A percentile compares a stretch with the other conserved stretches of the same genome.
Conservation (phyloP, 2,888 invertebrate genomes). For the Epinotia demarniana region DNA sequence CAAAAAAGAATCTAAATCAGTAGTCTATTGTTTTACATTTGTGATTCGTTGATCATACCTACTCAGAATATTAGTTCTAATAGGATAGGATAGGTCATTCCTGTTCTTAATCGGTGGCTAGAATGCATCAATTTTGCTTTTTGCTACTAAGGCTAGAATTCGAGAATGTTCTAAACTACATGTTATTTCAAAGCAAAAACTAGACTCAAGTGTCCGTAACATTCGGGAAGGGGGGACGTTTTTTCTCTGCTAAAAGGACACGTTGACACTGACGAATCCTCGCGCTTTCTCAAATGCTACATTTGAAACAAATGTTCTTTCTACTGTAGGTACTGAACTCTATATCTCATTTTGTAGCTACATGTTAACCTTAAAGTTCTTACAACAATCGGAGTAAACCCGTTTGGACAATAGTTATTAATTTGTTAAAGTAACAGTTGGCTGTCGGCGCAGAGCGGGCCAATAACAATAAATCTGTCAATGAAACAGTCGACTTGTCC, state of each 20-base stretch:
- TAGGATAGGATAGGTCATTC: too few relatives aligned
- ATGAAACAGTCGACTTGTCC: constrained; percentile 49
- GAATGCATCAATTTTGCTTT: too few relatives aligned
- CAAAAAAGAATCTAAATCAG: too few relatives aligned
- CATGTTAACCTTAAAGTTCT: constrained; percentile 20
- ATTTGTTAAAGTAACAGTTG: constrained; percentile 56
- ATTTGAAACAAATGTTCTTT: neutral
- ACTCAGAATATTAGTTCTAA: too few relatives aligned
- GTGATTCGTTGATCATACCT: too few relatives aligned
- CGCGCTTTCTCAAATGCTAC: neutral
- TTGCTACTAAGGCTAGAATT: neutral
- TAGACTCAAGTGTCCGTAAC: neutral
- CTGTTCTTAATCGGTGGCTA: too few relatives aligned
- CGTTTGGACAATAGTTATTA: constrained; percentile 52
- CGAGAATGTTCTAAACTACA: neutral
- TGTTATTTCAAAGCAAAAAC: neutral
- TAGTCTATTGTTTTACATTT: too few relatives aligned
- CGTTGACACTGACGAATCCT: neutral
- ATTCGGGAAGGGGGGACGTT: neutral
- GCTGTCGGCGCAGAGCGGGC: constrained; percentile 37
- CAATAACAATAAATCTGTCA: constrained; percentile 66
- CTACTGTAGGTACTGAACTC: neutral
- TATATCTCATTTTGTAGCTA: constrained; percentile 8
- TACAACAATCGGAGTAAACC: constrained; percentile 15
- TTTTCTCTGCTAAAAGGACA: neutral